phyloP scores from a whole-genome alignment of 2,888 invertebrate genomes.

The Onthophagus sagittarius region DNA sequence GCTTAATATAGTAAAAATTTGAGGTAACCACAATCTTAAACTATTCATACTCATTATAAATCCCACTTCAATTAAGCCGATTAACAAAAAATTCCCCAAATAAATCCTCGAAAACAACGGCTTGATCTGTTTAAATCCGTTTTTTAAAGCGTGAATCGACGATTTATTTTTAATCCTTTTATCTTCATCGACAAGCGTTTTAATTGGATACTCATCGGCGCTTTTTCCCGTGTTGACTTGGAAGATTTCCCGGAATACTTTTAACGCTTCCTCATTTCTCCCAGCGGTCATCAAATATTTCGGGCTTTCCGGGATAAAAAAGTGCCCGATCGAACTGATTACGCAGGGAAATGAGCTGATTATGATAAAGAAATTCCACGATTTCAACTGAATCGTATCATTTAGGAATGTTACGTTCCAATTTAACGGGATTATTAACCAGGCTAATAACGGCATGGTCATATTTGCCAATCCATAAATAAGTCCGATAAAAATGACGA shows the following conservation, averaged over 20 bases:
- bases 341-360: conserved; percentile 63
- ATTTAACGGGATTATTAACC: conserved; percentile 63
- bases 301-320: conserved; percentile 72
- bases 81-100: conserved; percentile 56
- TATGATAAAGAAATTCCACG: conserved; percentile 62
- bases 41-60: conserved; percentile 70
- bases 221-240: conserved; percentile 61
- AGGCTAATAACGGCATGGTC: conserved; percentile 66
- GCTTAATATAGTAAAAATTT: conserved; percentile 70
- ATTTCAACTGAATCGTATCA: conserved; percentile 50
- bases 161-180: conserved; percentile 33
- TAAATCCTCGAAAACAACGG: conserved; percentile 64
- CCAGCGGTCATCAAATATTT: conserved; percentile 72
- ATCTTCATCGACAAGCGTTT: conserved; percentile 37
- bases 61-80: conserved; percentile 62
- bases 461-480: conserved; percentile 63
- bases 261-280: conserved; percentile 61
- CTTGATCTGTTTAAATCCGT: conserved; percentile 59
- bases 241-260: conserved; percentile 62
- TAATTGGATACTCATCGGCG: conserved; percentile 57
- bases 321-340: conserved; percentile 58
- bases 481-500: conserved; percentile 64
- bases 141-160: conserved; percentile 51
- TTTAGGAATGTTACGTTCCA: conserved; percentile 51
- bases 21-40: conserved; percentile 81